Evolutionary conservation across 2,888 invertebrate species (phyloP).

Genomic region (Resseliella maxima): DNA sequence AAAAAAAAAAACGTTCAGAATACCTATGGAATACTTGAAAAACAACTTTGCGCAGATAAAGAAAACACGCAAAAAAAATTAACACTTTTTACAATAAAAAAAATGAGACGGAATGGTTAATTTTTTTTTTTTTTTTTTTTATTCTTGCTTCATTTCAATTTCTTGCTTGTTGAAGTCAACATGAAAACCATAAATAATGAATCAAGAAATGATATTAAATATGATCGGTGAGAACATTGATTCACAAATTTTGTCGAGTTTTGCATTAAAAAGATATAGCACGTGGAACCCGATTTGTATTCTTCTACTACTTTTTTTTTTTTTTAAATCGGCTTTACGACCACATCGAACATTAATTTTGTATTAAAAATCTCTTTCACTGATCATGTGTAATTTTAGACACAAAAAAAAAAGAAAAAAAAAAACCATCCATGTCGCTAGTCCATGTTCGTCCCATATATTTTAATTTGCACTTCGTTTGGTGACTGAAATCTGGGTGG

Average conservation of each 20-base stretch:
- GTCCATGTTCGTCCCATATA: neutral
- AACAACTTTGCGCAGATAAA: conserved; percentile 26
- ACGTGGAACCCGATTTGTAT: conserved; percentile 9
- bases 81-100: conserved; percentile 5
- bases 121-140: neutral
- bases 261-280: neutral
- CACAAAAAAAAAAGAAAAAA: neutral
- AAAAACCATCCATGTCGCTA: neutral
- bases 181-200: conserved; percentile 8
- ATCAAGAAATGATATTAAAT: neutral
- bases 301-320: no score
- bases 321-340: no score
- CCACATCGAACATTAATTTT: no score
- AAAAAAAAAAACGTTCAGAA: neutral
- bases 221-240: neutral
- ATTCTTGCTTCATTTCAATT: conserved; percentile 14
- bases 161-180: neutral
- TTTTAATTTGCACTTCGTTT: conserved; percentile 17
- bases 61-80: conserved; percentile 17
- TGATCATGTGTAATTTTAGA: neutral
- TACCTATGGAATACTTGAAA: conserved; percentile 51
- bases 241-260: neutral
- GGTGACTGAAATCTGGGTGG: neutral
- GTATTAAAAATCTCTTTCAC: neutral
- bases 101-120: neutral